These are phyloP conservation scores for Siphamia tubifer DNA, from an alignment of 2,113 vertebrate genomes.

Conservation along the genomic window DNA sequence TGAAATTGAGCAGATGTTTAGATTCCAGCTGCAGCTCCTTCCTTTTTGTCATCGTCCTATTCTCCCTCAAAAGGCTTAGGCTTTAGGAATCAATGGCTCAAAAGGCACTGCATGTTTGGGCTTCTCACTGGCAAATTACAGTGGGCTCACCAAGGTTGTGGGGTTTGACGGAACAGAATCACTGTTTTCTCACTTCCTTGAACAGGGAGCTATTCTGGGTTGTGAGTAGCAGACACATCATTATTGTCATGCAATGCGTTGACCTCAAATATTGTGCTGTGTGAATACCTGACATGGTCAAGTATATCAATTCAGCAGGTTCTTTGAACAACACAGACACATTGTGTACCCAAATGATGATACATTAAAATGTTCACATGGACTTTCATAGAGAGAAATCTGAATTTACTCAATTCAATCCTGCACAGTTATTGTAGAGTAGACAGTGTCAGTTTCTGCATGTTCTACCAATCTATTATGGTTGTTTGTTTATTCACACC, in stretches of 20 bases:
- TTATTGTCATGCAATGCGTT: background rate
- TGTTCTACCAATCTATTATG: slow-evolving; percentile 17
- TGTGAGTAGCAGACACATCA: background rate
- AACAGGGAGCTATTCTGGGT: slow-evolving; percentile 23
- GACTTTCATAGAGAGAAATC: slow-evolving; percentile 5
- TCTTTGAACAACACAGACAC: background rate
- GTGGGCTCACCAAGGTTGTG: background rate
- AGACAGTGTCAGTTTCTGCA: slow-evolving; percentile 10
- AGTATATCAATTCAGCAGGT: background rate
- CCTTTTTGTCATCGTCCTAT: background rate
- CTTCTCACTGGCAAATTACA: slow-evolving; percentile 48
- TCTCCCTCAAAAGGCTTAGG: slow-evolving; percentile 13
- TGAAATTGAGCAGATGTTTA: slow-evolving; percentile 67
- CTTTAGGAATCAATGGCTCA: slow-evolving; percentile 49
- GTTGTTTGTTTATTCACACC: slow-evolving; percentile 33
- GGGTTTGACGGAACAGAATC: slow-evolving; percentile 18
- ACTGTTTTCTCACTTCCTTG: slow-evolving; percentile 24
- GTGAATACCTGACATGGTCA: background rate
- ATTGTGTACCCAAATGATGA: background rate
- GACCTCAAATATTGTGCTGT: slow-evolving; percentile 21
- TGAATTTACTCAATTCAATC: slow-evolving; percentile 9
- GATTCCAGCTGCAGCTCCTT: slow-evolving; percentile 29
- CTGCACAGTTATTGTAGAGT: slow-evolving; percentile 11
- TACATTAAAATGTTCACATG: background rate
- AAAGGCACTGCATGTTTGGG: slow-evolving; percentile 35